Conservation (phyloP, 2,888 invertebrate species). For the Smittia aterrima region DNA sequence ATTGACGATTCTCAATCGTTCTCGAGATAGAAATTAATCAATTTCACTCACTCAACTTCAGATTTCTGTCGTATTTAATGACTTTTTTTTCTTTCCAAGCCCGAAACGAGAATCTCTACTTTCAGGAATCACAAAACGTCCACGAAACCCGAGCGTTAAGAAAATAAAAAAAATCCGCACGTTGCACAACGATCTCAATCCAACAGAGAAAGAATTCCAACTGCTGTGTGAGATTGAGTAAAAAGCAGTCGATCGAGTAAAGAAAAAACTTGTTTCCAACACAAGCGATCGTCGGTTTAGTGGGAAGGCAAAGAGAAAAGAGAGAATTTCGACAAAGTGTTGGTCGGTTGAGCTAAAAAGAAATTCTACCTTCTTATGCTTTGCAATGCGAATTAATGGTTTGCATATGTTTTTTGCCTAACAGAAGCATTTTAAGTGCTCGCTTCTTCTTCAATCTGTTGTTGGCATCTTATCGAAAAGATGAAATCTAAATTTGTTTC, state of each 20-base stretch:
- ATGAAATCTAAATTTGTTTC: not conserved
- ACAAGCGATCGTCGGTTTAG: not conserved
- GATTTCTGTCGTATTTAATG: no score
- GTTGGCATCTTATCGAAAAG: not conserved
- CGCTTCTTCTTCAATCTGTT: not conserved
- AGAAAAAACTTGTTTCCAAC: slow-evolving; percentile 29
- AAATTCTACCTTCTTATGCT: no score
- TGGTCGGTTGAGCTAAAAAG: not conserved
- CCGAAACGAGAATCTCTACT: not conserved
- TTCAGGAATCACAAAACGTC: not conserved
- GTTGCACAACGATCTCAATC: slow-evolving; percentile 23
- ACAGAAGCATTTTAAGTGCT: slow-evolving; percentile 21
- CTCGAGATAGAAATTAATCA: no score
- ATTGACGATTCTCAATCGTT: no score
- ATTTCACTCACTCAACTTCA: no score
- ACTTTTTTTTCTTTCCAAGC: no score
- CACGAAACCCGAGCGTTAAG: not conserved
- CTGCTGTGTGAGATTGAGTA: slow-evolving; percentile 1
- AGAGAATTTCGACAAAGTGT: slow-evolving; percentile 21
- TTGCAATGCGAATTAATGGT: slow-evolving; percentile 11
- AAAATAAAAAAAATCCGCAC: not conserved
- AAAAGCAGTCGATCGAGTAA: not conserved
- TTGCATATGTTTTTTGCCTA: slow-evolving; percentile 37
- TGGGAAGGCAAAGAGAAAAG: not conserved
- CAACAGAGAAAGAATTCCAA: slow-evolving; percentile 23